Evolutionary conservation across 2,888 invertebrate species (phyloP), one percentile per base, ranked within the genome.

Genomic region (Caenorhabditis sinica): DNA sequence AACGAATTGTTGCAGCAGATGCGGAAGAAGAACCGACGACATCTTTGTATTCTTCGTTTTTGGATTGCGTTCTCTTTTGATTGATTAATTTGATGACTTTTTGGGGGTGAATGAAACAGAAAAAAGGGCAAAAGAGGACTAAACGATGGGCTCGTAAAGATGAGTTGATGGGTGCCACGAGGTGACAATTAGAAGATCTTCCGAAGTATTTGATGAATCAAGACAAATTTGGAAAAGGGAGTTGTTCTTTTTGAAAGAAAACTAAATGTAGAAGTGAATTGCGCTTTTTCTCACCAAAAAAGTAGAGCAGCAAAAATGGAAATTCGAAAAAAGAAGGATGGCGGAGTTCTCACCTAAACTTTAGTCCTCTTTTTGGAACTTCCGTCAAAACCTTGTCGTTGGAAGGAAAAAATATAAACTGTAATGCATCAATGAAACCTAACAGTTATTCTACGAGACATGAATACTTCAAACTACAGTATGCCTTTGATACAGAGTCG

Each of bases 1-100:
- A 66, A 60, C 69, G 30, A 69, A 68, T 65, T 79, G 66, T 56
- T 53, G 53, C 40, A 72, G 65, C 80, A 80, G 80, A 80, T 72
- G 80, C 56, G 79, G n/a, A 33, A 15, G n/a, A 33, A 15, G 68
- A 60, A 72, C 65, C 45, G 69, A 56, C 56, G 69, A 69, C 69
- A 69, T 69, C 30, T 36, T 72, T 65, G 33, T 66, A 58, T 80
- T 51, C 56, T 17, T 25, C 53, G 51, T 63, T 40, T 77, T 45
- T 45, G 45, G 61, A 53, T 53, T 25, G 28, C 51, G 36, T 63
- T 75, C 30, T 53, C 65, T 65, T 58, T 71, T 80, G 72, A 80
- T 80, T 80, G 80, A 80, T 80, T 80, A 80, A 80, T 80, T 80
- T 58, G 49, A 80, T 66, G 80, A 60, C 65, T 72, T 72, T 72